phyloP scores from a whole-genome alignment of 92 coral and sea anemone species.

The Phenganax subtilis region DNA sequence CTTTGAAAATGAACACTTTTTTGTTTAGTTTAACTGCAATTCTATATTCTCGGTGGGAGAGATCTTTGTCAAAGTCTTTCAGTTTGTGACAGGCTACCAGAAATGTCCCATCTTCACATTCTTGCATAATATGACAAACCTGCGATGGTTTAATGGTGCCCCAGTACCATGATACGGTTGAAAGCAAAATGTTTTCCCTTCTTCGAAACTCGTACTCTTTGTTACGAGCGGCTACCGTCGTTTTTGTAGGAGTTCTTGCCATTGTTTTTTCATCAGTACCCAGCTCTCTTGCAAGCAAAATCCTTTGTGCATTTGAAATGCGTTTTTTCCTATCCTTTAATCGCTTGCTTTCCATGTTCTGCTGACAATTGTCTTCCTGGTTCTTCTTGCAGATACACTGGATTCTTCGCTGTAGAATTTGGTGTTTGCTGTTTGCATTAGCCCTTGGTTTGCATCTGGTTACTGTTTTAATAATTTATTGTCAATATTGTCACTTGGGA shows the following conservation, averaged over 20 bases:
- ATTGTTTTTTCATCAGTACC: not conserved
- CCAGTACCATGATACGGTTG: slow-evolving; percentile 2
- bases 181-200: not conserved
- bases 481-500: too few species aligned
- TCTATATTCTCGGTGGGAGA: not conserved
- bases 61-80: not conserved
- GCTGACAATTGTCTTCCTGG: too few species aligned
- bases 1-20: not conserved
- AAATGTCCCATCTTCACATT: not conserved
- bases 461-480: too few species aligned
- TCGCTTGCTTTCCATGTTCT: not conserved
- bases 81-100: not conserved
- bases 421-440: too few species aligned
- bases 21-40: slow-evolving; percentile 1
- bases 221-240: not conserved
- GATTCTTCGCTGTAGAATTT: too few species aligned
- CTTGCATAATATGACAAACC: not conserved
- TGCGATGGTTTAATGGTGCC: not conserved
- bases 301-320: not conserved
- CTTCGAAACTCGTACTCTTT: not conserved
- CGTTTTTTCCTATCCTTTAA: not conserved
- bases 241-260: not conserved
- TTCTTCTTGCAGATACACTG: too few species aligned
- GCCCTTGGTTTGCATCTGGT: too few species aligned
- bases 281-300: not conserved